Base-by-base conservation (phyloP, 2,888 invertebrate genomes). In the Apotomis betuletana region DNA sequence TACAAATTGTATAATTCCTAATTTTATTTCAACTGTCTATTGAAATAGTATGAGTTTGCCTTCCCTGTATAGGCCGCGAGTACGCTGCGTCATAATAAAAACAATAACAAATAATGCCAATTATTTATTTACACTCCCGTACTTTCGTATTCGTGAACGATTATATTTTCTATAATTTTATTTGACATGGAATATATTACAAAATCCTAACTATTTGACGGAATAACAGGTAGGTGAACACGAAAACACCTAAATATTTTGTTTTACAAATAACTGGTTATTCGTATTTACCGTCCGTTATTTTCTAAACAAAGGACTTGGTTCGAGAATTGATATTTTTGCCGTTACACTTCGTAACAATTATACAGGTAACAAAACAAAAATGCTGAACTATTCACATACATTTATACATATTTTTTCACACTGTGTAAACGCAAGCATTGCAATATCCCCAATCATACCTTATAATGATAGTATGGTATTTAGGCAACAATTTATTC, bases 121-220 rank as follows among this genome's bases (percentile, higher is more conserved):
- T 86, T 84, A 84, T 81, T 85, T 88, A 88, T 88, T 86, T 89
- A 89, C 88, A 88, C 80, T 85, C 81, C 81, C 73, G 75, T 80
- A 82, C 78, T 80, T 69, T 75, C 79, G 70, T 60, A 79, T 77
- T 75, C 78, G 77, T 79, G 77, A 64, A 70, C 74, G 73, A 74
- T 75, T 70, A 74, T 65, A 70, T 61, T 67, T 44, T 62, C 57
- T 67, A 57, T 63, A 54, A 41, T 64, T 64, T 59, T 46, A 65
- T 63, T 36, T 15, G 65, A 67, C 57, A 67, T 71, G 61, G 55
- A 71, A 71, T 67, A 71, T 71, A 71, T 57, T 67, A 71, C 67
- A 71, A 60, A 61, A 58, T 54, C 70, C 67, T 67, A 71, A 51
- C 55, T 71, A 61, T 10, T 27, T 54, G 38, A 58, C 27, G 9